Conservation (phyloP, 2,888 invertebrate species). For the Iselma pallidipennis region DNA sequence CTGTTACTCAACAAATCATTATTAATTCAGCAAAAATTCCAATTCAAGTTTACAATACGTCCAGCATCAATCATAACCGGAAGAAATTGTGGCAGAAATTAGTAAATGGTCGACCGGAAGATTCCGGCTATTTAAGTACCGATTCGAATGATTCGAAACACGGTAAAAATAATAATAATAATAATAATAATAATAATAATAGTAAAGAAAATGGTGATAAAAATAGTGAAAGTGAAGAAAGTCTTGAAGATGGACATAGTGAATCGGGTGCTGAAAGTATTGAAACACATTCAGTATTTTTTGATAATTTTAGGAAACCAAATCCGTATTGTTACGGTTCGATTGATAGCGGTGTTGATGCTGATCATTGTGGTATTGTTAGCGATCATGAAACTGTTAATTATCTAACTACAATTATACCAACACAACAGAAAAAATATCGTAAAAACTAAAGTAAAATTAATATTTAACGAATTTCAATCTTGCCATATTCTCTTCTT, state of each 20-base stretch:
- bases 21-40: neutral
- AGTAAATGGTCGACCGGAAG: slow-evolving; percentile 57
- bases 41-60: slow-evolving; percentile 39
- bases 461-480: neutral
- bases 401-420: slow-evolving; percentile 50
- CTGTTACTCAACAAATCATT: slow-evolving; percentile 6
- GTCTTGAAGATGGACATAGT: slow-evolving; percentile 79
- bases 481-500: neutral
- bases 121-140: slow-evolving; percentile 85
- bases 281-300: slow-evolving; percentile 85
- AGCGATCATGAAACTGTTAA: slow-evolving; percentile 58
- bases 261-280: slow-evolving; percentile 87
- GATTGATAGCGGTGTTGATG: slow-evolving; percentile 52
- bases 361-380: slow-evolving; percentile 37
- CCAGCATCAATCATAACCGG: slow-evolving; percentile 43
- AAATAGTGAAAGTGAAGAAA: slow-evolving; percentile 75
- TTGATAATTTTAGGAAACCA: slow-evolving; percentile 66
- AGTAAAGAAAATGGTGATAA: slow-evolving; percentile 76
- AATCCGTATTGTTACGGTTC: slow-evolving; percentile 40
- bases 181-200: slow-evolving; percentile 59
- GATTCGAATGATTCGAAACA: slow-evolving; percentile 71
- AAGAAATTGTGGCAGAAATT: slow-evolving; percentile 32
- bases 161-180: slow-evolving; percentile 38
- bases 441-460: too few relatives aligned
- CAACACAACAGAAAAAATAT: slow-evolving; percentile 46